Percentiles rank a stretch among this genome's conserved stretches.
Conservation (phyloP, 2,113 vertebrate species). For the Baryphthengus martii region DNA sequence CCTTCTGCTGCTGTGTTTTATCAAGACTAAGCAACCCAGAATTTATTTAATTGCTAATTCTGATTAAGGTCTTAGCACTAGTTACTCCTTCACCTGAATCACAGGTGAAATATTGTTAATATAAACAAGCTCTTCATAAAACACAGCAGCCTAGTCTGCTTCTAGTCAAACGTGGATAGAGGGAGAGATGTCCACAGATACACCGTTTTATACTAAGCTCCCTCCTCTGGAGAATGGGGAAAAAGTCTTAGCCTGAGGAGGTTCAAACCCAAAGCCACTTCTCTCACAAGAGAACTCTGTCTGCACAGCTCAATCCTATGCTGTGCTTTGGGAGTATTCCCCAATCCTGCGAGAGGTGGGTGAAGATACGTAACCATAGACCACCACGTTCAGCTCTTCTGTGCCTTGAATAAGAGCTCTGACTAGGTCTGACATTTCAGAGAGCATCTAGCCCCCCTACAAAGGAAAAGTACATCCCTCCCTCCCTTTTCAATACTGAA, state of each 20-base stretch:
- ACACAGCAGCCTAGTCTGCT: accelerated
- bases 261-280: not conserved
- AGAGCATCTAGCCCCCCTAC: not conserved
- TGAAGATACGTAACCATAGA: not conserved
- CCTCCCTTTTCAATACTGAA: not conserved
- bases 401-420: not conserved
- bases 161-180: not conserved
- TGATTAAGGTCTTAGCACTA: not conserved
- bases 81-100: not conserved
- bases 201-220: accelerated
- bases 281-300: not conserved
- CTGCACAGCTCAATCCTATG: not conserved
- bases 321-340: not conserved
- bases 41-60: not conserved
- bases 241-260: not conserved
- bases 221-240: not conserved
- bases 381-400: not conserved
- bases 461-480: not conserved
- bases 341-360: not conserved
- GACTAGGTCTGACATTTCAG: not conserved
- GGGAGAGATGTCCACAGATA: not conserved
- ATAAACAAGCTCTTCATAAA: not conserved
- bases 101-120: not conserved
- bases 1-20: not conserved
- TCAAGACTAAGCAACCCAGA: not conserved